phyloP scores from a whole-genome alignment of 1,140 invertebrate species.

The Orchesella cincta region DNA sequence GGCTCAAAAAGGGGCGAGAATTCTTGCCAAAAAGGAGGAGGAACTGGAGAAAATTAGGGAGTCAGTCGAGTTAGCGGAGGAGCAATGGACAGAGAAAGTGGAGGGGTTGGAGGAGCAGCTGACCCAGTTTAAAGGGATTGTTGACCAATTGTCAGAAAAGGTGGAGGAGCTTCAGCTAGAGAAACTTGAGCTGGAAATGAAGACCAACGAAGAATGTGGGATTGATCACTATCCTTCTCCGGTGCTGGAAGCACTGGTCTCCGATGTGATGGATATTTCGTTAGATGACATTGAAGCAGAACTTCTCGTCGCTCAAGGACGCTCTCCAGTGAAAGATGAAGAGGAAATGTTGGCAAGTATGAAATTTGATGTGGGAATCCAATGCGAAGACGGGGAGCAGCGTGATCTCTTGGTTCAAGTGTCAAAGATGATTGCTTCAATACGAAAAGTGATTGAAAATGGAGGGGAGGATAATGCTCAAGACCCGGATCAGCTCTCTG shows the following conservation, averaged over 20 bases:
- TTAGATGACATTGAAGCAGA: background rate
- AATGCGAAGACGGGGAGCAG: too few relatives aligned
- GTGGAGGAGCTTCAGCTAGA: background rate
- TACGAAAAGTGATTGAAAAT: too few relatives aligned
- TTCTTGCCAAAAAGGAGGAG: background rate
- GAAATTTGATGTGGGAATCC: background rate
- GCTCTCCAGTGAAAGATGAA: background rate
- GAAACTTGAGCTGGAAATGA: background rate
- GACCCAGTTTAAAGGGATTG: background rate
- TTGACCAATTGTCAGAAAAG: background rate
- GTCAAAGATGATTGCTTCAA: too few relatives aligned
- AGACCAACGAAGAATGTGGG: too few relatives aligned
- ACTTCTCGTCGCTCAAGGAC: background rate
- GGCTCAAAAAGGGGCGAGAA: background rate
- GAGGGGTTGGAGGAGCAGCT: background rate
- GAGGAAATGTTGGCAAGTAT: too few relatives aligned
- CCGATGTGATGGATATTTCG: background rate
- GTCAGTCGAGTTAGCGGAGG: background rate
- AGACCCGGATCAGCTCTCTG: too few relatives aligned
- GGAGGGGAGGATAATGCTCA: too few relatives aligned
- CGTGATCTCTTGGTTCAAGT: too few relatives aligned
- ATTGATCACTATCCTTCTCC: too few relatives aligned
- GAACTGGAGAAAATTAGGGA: background rate
- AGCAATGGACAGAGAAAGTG: conserved; percentile 7
- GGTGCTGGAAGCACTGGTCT: too few relatives aligned